Conservation (phyloP, 2,113 vertebrate species). For the Nothobranchius kuhntae region DNA sequence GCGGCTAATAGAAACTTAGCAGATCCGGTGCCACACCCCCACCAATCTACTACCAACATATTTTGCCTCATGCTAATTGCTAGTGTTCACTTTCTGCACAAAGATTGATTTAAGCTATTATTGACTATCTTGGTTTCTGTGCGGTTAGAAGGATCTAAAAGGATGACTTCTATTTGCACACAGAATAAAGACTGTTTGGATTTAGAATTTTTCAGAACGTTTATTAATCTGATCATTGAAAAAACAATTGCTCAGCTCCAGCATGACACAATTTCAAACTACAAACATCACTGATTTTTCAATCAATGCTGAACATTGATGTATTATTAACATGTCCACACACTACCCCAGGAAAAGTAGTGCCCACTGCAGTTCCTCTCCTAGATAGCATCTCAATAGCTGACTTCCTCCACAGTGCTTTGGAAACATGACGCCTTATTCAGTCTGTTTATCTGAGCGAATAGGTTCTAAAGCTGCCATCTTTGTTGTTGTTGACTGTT, state of each 20-base stretch:
- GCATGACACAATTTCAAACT: too few species aligned
- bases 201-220: too few species aligned
- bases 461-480: slow-evolving; percentile 36
- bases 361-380: slow-evolving; percentile 33
- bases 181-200: too few species aligned
- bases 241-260: too few species aligned
- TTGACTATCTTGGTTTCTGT: neutral
- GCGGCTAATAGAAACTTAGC: too few species aligned
- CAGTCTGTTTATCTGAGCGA: slow-evolving; percentile 38
- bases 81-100: neutral
- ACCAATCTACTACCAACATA: too few species aligned
- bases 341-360: slow-evolving; percentile 35
- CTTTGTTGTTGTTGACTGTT: slow-evolving; percentile 22
- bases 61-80: neutral
- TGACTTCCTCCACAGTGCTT: slow-evolving; percentile 34
- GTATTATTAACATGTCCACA: neutral
- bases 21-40: too few species aligned
- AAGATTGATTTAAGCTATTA: neutral
- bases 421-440: slow-evolving; percentile 27
- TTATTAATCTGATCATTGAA: too few species aligned
- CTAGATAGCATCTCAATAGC: slow-evolving; percentile 64
- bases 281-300: too few species aligned
- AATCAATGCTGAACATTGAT: neutral
- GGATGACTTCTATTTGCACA: neutral
- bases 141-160: neutral